These are phyloP conservation scores for Lysiphlebus fabarum DNA, from an alignment of 1,140 invertebrate species.

Conservation along the genomic window DNA sequence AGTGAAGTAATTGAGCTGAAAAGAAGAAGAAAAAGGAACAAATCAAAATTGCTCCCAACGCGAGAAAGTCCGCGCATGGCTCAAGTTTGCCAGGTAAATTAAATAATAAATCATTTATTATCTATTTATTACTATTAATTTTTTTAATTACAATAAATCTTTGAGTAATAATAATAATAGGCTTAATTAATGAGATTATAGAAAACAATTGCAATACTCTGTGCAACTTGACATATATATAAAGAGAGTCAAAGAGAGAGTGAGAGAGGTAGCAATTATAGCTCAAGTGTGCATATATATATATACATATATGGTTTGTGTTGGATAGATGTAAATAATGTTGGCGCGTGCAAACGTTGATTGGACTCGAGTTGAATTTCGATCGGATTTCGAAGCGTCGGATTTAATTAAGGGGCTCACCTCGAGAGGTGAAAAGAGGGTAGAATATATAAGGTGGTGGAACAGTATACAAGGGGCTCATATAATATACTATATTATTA, in stretches of 20 bases:
- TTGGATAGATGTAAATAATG: neutral
- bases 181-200: too few relatives aligned
- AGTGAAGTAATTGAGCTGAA: neutral
- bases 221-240: too few relatives aligned
- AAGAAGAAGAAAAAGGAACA: neutral
- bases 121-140: too few relatives aligned
- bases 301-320: too few relatives aligned
- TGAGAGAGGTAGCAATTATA: too few relatives aligned
- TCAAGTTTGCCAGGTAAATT: slow-evolving; percentile 27
- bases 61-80: slow-evolving; percentile 32
- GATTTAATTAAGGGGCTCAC: slow-evolving; percentile 31
- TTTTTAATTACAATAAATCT: too few relatives aligned
- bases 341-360: slow-evolving; percentile 16
- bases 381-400: slow-evolving; percentile 30
- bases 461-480: neutral
- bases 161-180: too few relatives aligned
- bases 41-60: slow-evolving; percentile 41
- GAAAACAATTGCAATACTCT: too few relatives aligned
- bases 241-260: too few relatives aligned
- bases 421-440: neutral
- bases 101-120: neutral
- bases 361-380: slow-evolving; percentile 27
- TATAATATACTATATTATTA: too few relatives aligned
- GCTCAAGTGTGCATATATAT: too few relatives aligned
- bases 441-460: neutral